Evolutionary conservation across 2,797 vertebrate species (phyloP).

Genomic region (Crenuchus spilurus): DNA sequence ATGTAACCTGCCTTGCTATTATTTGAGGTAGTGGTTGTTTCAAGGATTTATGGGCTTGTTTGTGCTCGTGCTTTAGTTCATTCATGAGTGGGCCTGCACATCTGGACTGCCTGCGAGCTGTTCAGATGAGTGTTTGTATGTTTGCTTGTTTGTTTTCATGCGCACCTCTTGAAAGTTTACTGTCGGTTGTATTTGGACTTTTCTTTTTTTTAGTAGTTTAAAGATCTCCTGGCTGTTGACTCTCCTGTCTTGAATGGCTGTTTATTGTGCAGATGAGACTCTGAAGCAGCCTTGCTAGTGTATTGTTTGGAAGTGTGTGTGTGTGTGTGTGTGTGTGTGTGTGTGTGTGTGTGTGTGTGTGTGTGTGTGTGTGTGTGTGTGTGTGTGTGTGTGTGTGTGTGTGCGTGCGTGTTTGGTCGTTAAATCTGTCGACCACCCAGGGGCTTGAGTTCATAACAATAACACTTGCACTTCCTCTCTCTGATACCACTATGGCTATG

Average conservation of each 20-base stretch:
- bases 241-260: not conserved
- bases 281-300: conserved; percentile 21
- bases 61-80: conserved; percentile 15
- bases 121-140: conserved; percentile 24
- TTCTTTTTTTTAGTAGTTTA: conserved; percentile 22
- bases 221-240: not conserved
- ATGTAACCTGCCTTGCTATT: conserved; percentile 11
- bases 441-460: conserved; percentile 70
- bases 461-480: conserved; percentile 71
- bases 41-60: conserved; percentile 34
- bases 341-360: conserved; percentile 27
- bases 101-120: conserved; percentile 26
- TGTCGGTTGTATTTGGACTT: not conserved
- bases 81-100: conserved; percentile 18
- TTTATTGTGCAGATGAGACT: conserved; percentile 6
- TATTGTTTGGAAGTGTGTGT: conserved; percentile 39
- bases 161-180: not conserved
- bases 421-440: conserved; percentile 73
- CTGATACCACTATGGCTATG: conserved; percentile 64
- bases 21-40: conserved; percentile 8
- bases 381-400: conserved; percentile 38
- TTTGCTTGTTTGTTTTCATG: conserved; percentile 26
- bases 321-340: conserved; percentile 46
- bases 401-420: conserved; percentile 17
- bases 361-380: conserved; percentile 39